These are phyloP conservation scores for Lytechinus variegatus DNA, from an alignment of 35 echinoderm and acorn worm species.

Conservation along the genomic window DNA sequence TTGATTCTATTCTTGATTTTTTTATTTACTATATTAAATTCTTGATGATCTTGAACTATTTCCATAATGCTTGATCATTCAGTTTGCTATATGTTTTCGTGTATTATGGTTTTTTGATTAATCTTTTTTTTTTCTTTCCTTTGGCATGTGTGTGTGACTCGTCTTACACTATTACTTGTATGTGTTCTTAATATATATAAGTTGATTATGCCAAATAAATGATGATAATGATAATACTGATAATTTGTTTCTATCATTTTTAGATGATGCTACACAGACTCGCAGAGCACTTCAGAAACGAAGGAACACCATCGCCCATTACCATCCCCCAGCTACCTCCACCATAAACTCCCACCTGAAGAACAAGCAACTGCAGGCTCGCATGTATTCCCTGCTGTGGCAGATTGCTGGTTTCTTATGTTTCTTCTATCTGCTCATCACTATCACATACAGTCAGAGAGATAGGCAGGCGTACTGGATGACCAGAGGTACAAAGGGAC, in stretches of 20 bases:
- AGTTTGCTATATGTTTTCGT: no score
- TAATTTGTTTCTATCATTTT: neutral
- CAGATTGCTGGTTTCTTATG: constrained; percentile 72
- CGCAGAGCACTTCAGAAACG: constrained; percentile 53
- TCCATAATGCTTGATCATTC: no score
- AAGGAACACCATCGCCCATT: constrained; percentile 54
- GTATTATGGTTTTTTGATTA: no score
- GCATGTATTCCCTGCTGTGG: constrained; percentile 79
- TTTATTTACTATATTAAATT: no score
- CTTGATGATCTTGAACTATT: no score
- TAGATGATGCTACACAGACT: constrained; percentile 71
- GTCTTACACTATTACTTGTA: no score
- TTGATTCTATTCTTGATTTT: no score
- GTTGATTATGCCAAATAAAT: no score
- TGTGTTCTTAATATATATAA: no score
- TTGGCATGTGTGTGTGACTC: no score
- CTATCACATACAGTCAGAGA: constrained; percentile 76
- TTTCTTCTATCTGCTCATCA: constrained; percentile 83
- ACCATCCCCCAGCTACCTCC: constrained; percentile 64
- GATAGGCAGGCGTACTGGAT: constrained; percentile 82
- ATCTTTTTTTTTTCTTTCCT: no score
- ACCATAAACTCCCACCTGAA: constrained; percentile 44
- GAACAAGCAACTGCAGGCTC: constrained; percentile 62
- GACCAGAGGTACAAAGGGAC: constrained; percentile 70
- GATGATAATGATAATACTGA: no score